Evolutionary conservation across 2,797 vertebrate species (phyloP).

Genomic region (Anolis apletophallus): DNA sequence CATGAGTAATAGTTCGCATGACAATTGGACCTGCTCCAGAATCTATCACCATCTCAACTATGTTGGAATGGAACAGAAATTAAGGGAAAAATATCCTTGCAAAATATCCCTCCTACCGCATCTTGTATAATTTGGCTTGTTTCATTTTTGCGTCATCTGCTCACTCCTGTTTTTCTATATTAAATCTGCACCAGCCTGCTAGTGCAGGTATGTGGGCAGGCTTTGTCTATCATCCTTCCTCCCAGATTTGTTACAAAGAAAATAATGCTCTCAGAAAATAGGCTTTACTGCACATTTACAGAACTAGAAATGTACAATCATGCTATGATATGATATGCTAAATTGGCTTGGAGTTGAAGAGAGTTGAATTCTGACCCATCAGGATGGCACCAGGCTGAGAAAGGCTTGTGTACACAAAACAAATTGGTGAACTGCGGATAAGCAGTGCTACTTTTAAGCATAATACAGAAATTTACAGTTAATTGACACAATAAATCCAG

Average conservation of each 20-base stretch:
- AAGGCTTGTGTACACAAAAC: background rate
- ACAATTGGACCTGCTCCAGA: background rate
- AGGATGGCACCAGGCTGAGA: background rate
- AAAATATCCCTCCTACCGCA: background rate
- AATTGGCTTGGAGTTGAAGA: background rate
- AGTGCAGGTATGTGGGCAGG: background rate
- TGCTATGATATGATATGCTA: background rate
- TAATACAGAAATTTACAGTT: too few relatives aligned
- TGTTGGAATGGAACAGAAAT: background rate
- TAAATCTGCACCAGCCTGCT: background rate
- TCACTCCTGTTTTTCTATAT: slow-evolving; percentile 7
- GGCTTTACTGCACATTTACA: background rate
- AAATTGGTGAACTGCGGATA: background rate
- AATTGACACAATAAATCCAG: too few relatives aligned
- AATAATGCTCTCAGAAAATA: background rate
- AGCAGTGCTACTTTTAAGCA: too few relatives aligned
- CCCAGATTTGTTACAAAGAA: slow-evolving; percentile 16
- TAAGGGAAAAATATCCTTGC: background rate
- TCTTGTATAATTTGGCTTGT: background rate
- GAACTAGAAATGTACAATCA: background rate
- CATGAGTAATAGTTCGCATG: background rate
- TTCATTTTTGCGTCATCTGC: background rate
- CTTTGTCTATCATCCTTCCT: slow-evolving; percentile 13
- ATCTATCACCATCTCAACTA: background rate
- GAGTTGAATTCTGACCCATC: background rate